phyloP scores from a whole-genome alignment of 2,113 vertebrate genomes.

The Thalassarche chlororhynchos region DNA sequence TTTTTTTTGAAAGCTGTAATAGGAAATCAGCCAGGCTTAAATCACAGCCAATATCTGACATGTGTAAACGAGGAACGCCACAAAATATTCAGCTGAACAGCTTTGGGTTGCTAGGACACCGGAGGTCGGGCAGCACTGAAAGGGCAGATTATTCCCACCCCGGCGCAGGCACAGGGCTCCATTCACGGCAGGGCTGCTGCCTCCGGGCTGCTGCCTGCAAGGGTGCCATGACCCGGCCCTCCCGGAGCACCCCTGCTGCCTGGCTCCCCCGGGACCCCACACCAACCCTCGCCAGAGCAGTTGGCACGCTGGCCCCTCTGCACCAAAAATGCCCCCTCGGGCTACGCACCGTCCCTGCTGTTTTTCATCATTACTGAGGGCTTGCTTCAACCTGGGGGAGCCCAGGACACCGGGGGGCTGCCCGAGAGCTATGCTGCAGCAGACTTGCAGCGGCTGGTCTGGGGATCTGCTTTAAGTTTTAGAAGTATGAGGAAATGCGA shows the following conservation, averaged over 20 bases:
- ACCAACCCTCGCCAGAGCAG: too few species aligned
- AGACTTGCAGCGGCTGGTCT: neutral
- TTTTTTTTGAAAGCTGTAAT: neutral
- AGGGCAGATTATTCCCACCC: slow-evolving; percentile 71
- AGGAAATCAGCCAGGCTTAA: slow-evolving; percentile 52
- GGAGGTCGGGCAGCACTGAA: slow-evolving; percentile 65
- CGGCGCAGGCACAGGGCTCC: neutral
- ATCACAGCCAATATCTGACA: slow-evolving; percentile 52
- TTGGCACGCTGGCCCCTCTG: rapidly evolving
- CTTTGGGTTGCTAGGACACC: slow-evolving; percentile 79
- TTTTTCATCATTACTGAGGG: neutral
- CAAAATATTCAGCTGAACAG: slow-evolving; percentile 40
- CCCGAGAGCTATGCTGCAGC: neutral
- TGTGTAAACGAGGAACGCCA: slow-evolving; percentile 49
- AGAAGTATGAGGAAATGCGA: neutral
- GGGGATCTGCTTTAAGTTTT: neutral
- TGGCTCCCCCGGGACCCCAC: rapidly evolving
- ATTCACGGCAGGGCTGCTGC: neutral
- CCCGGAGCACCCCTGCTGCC: neutral
- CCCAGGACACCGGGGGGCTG: neutral
- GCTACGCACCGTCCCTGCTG: neutral
- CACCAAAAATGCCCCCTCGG: neutral
- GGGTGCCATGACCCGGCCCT: neutral
- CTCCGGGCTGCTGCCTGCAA: neutral
- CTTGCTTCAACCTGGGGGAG: neutral